Conservation (phyloP, 37 sponge, comb jelly and placozoan genomes). For the Ephydatia muelleri region DNA sequence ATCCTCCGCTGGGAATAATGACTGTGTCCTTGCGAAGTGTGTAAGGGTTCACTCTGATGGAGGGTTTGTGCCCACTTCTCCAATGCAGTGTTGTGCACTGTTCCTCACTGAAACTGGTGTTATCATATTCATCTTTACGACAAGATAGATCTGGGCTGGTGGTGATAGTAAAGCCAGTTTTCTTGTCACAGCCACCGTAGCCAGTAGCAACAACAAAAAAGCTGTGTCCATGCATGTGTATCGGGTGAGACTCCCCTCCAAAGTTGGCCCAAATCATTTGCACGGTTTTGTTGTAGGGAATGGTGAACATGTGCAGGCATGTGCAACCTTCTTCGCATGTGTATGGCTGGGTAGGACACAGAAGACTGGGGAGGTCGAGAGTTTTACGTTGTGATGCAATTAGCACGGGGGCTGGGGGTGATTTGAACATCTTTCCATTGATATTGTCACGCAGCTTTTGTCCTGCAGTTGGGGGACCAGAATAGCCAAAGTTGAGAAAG, state of each 20-base stretch:
- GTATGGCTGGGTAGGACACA: not conserved
- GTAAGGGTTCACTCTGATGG: not conserved
- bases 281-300: slow-evolving; percentile 30
- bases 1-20: slow-evolving; percentile 68
- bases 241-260: slow-evolving; percentile 46
- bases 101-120: not conserved
- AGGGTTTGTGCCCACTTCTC: not conserved
- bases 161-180: slow-evolving; percentile 2
- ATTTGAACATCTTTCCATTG: not conserved
- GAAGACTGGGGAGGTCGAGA: not conserved
- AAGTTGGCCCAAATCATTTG: slow-evolving; percentile 23
- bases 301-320: slow-evolving; percentile 8
- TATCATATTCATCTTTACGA: slow-evolving; percentile 21
- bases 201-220: slow-evolving; percentile 68
- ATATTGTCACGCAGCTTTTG: slow-evolving; percentile 14
- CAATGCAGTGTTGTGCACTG: slow-evolving; percentile 17
- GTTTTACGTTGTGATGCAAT: not conserved
- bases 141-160: slow-evolving; percentile 18
- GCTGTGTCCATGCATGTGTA: slow-evolving; percentile 78
- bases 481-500: slow-evolving; percentile 62
- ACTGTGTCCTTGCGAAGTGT: slow-evolving; percentile 71
- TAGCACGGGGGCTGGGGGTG: not conserved
- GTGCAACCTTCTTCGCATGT: slow-evolving; percentile 1
- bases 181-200: slow-evolving; percentile 50
- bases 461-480: not conserved